Conservation (phyloP, 2,797 vertebrate species). For the Pipistrellus pipistrellus region DNA sequence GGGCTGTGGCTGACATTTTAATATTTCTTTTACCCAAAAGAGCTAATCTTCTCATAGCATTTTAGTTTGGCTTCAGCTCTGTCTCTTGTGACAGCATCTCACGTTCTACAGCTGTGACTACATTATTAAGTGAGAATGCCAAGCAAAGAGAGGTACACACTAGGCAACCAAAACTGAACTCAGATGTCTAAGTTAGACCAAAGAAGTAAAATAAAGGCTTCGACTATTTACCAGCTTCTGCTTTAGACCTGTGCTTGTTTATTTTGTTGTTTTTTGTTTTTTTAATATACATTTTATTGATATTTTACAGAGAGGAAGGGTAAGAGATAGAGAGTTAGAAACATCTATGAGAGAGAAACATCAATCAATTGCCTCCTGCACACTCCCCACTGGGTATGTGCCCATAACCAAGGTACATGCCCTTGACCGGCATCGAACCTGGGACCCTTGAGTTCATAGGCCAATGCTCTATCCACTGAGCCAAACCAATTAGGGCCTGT, state of each 20-base stretch:
- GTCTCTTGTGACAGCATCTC: constrained; percentile 67
- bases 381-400: too few relatives aligned
- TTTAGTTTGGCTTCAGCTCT: constrained; percentile 43
- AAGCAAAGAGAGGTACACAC: constrained; percentile 16
- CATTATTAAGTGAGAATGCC: constrained; percentile 66
- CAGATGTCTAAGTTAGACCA: constrained; percentile 31
- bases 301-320: too few relatives aligned
- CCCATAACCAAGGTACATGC: too few relatives aligned
- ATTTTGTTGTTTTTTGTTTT: too few relatives aligned
- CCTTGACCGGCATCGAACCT: too few relatives aligned
- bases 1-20: constrained; percentile 45
- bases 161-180: constrained; percentile 12
- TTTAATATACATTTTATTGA: too few relatives aligned
- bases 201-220: constrained; percentile 49
- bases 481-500: background rate
- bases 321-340: too few relatives aligned
- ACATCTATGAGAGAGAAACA: too few relatives aligned
- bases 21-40: constrained; percentile 8
- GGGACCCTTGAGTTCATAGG: too few relatives aligned
- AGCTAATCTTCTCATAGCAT: constrained; percentile 46
- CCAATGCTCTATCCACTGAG: too few relatives aligned
- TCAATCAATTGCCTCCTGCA: too few relatives aligned
- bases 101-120: constrained; percentile 54
- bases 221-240: constrained; percentile 7
- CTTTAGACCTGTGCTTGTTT: constrained; percentile 18